Conservation (phyloP, 2,888 invertebrate genomes). For the Tiliacea citrago region DNA sequence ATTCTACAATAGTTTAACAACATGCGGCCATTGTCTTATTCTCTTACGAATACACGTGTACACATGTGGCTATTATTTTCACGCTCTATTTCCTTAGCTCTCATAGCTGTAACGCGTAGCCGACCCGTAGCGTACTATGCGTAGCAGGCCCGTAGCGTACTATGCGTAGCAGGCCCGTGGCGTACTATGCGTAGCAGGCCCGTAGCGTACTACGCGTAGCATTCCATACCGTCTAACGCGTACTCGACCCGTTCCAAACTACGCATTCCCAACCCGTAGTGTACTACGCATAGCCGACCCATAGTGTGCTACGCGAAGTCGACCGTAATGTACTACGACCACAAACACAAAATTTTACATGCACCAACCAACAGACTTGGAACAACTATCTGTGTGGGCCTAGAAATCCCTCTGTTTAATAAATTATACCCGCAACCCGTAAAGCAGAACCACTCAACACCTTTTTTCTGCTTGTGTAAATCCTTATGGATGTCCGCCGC, state of each 20-base stretch:
- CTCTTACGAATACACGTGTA: slow-evolving; percentile 9
- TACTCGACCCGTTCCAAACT: not conserved
- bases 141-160: not conserved
- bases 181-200: not conserved
- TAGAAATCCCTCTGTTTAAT: not conserved
- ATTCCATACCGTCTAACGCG: not conserved
- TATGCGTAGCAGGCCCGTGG: not conserved
- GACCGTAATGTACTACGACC: not conserved
- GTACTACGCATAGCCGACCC: not conserved
- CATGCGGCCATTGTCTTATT: slow-evolving; percentile 18
- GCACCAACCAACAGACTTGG: not conserved
- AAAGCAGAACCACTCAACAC: not conserved
- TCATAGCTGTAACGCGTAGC: not conserved
- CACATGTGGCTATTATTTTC: not conserved
- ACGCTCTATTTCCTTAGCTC: not conserved
- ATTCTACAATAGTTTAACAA: slow-evolving; percentile 15
- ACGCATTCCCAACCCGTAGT: not conserved
- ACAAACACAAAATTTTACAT: not conserved
- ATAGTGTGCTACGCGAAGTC: not conserved
- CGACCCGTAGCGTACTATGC: not conserved
- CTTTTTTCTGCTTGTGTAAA: not conserved
- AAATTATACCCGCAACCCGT: not conserved
- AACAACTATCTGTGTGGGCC: too few species aligned
- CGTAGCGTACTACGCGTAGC: not conserved
- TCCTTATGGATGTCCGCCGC: not conserved